Evolutionary conservation across 2,797 vertebrate genomes (phyloP).

Genomic region (Pampus argenteus): DNA sequence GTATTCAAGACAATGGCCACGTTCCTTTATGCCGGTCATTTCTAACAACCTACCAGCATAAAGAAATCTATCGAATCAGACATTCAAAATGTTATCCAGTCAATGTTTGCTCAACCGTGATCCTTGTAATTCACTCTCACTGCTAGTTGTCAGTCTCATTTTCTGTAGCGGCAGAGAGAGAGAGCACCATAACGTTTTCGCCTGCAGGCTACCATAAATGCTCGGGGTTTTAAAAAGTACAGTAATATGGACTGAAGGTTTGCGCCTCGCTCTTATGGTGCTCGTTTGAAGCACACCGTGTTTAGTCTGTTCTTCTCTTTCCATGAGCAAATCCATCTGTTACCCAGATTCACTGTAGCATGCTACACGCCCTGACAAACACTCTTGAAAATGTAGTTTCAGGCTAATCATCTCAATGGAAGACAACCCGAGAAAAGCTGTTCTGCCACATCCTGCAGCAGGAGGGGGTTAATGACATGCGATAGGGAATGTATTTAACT

Average conservation of each 20-base stretch:
- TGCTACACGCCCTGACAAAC: conserved; percentile 68
- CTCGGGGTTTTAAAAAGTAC: conserved; percentile 29
- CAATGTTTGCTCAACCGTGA: conserved; percentile 59
- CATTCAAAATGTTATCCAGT: conserved; percentile 40
- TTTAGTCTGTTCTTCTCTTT: conserved; percentile 51
- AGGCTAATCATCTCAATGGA: conserved; percentile 74
- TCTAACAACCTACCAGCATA: conserved; percentile 43
- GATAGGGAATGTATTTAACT: conserved; percentile 73
- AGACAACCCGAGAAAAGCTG: conserved; percentile 78
- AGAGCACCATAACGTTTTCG: conserved; percentile 27
- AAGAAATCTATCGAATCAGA: conserved; percentile 25
- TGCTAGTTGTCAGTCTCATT: conserved; percentile 64
- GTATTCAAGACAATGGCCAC: neutral
- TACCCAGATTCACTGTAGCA: conserved; percentile 48
- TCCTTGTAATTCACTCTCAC: conserved; percentile 63
- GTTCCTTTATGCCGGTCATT: no score
- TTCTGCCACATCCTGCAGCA: conserved; percentile 66
- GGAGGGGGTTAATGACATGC: conserved; percentile 70
- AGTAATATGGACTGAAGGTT: conserved; percentile 60
- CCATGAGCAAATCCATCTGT: conserved; percentile 62
- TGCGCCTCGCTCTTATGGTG: conserved; percentile 29
- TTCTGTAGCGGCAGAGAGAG: conserved; percentile 32
- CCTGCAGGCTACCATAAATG: conserved; percentile 58
- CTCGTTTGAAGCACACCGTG: conserved; percentile 43
- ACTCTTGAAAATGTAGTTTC: conserved; percentile 71